Evolutionary conservation across 2,888 invertebrate species (phyloP).

Genomic region (Blastobasis lacticolella): DNA sequence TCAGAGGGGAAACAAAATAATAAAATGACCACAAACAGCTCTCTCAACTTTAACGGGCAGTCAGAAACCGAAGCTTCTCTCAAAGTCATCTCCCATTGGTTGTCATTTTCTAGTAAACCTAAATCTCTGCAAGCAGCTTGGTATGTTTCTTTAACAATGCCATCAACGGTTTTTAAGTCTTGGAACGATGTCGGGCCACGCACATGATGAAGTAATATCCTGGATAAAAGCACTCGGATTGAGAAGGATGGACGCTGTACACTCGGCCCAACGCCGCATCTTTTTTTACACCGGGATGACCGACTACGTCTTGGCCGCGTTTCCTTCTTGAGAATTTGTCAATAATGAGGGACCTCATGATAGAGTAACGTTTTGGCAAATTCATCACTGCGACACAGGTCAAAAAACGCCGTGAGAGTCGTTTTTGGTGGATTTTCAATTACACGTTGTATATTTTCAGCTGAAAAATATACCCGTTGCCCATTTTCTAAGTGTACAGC

Average conservation of each 20-base stretch:
- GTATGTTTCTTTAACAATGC: too few relatives aligned
- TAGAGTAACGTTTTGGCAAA: constrained; percentile 19
- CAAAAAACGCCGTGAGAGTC: constrained; percentile 17
- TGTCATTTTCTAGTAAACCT: constrained; percentile 33
- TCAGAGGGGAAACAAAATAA: constrained; percentile 11
- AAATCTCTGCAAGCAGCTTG: too few relatives aligned
- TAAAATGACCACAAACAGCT: constrained; percentile 13
- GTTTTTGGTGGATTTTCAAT: constrained; percentile 13
- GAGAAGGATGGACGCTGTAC: too few relatives aligned
- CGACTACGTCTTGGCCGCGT: too few relatives aligned
- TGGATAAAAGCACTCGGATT: too few relatives aligned
- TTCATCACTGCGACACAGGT: constrained; percentile 14
- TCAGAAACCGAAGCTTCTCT: constrained; percentile 13
- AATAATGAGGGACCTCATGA: constrained; percentile 15
- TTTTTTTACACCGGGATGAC: constrained; percentile 14
- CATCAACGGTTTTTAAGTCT: too few relatives aligned
- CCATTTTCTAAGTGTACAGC: too few relatives aligned
- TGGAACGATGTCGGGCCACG: too few relatives aligned
- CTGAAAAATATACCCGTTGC: too few relatives aligned
- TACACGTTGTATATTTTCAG: too few relatives aligned
- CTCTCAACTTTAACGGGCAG: constrained; percentile 11
- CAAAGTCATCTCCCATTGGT: constrained; percentile 19
- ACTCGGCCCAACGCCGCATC: constrained; percentile 18
- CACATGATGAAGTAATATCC: constrained; percentile 16
- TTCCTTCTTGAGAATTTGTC: too few relatives aligned